A percentile compares a stretch with the other conserved stretches of the same genome.
phyloP scores from a whole-genome alignment of 1,140 invertebrate species.

The Frieseomelitta varia region DNA sequence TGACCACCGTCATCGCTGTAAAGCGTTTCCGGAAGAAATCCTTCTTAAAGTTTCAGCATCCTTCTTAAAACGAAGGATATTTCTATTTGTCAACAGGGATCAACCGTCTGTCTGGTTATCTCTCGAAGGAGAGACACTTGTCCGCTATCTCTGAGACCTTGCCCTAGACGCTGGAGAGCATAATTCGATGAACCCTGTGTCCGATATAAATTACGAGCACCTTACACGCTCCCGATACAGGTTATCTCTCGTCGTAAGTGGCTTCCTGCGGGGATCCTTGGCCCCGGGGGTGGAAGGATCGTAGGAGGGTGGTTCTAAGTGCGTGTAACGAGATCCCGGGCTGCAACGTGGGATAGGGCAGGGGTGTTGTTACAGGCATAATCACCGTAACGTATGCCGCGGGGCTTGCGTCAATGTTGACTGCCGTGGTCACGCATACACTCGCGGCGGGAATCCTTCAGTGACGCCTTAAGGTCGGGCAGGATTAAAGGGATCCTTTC shows the following conservation, averaged over 20 bases:
- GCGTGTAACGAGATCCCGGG: constrained; percentile 69
- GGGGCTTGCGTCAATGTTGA: constrained; percentile 72
- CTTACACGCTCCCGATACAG: constrained; percentile 34
- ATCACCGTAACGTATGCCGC: constrained; percentile 73
- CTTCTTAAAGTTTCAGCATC: no score
- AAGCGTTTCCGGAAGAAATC: no score
- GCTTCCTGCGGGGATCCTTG: constrained; percentile 22
- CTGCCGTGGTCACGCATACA: constrained; percentile 68
- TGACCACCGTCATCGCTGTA: no score
- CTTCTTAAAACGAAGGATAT: no score
- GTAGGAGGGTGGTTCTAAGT: constrained; percentile 51
- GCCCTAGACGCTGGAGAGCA: not conserved
- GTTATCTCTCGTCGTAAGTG: not conserved
- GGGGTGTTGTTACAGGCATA: constrained; percentile 69
- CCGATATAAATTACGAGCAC: constrained; percentile 50
- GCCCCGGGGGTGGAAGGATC: not conserved
- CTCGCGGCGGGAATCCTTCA: constrained; percentile 42
- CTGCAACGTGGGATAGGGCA: constrained; percentile 46
- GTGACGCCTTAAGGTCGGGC: constrained; percentile 39
- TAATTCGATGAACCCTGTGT: not conserved
- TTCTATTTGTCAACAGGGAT: no score
- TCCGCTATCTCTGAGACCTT: not conserved
- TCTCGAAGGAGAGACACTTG: not conserved
- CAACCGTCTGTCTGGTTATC: not conserved
- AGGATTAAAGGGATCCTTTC: constrained; percentile 56